phyloP scores from a whole-genome alignment of 2,113 vertebrate genomes.

The Ibidorhyncha struthersii region DNA sequence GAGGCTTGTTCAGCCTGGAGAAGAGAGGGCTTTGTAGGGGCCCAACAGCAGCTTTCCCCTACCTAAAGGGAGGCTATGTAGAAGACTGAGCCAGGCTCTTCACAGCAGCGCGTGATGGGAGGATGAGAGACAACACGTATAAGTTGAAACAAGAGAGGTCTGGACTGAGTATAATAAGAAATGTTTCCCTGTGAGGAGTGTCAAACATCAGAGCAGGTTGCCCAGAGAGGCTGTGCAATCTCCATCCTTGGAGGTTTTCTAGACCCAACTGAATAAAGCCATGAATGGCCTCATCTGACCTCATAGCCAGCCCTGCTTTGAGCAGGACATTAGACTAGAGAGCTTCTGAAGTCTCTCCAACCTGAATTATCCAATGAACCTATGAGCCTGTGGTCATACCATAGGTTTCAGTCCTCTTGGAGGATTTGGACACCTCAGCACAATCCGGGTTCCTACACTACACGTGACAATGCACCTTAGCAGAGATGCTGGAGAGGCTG shows the following conservation, averaged over 20 bases:
- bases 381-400: not conserved
- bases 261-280: not conserved
- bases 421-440: not conserved
- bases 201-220: accelerated
- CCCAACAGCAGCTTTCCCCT: not conserved
- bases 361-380: not conserved
- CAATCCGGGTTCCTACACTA: not conserved
- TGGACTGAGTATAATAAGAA: not conserved
- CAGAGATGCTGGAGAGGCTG: not conserved
- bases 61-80: too few species aligned
- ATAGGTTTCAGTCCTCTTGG: not conserved
- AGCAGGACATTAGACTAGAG: not conserved
- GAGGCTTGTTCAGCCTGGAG: not conserved
- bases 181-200: not conserved
- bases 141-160: not conserved
- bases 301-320: not conserved
- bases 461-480: not conserved
- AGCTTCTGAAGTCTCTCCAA: not conserved
- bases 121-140: not conserved
- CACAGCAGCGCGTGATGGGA: not conserved
- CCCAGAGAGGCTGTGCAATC: not conserved
- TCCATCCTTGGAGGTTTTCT: not conserved
- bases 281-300: not conserved
- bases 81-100: not conserved
- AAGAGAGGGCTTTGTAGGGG: not conserved